Base-by-base conservation (phyloP, 2,888 invertebrate genomes). In the Drosophila stalkeri region DNA sequence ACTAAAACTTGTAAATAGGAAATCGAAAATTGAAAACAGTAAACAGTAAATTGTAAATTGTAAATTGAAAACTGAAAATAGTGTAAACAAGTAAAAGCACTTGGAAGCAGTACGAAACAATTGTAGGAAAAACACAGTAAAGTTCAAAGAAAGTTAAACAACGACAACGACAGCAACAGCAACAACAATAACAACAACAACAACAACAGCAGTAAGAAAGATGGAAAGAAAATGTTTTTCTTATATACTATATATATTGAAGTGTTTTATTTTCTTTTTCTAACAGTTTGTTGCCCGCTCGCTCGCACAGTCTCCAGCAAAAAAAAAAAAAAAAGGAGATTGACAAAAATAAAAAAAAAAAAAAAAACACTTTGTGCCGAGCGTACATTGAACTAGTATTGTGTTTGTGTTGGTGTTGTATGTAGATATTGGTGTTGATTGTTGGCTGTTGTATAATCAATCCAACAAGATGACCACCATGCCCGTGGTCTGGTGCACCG, bases 401-500 rank as follows among this genome's bases (percentile, higher is more conserved):
- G 44, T 46, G 35, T 44, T 46, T n/a, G 43, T 46, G 23, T 43
- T 47, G 57, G 39, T 18, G 39, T 37, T 54, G 35, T 52, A 14
- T 39, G 35, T 52, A 14, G n/a, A 16, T 54, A 23, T 54, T 37
- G 16, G 35, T 35, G 20, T 12, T 51, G 35, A 20, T 18, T 39
- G 27, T 31, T 31, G 41, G 14, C 18, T 16, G 52, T 57, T 66
- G 51, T 54, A 43, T 35, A 67, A 64, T 49, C 51, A 67, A 64
- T 49, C 51, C 75, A 85, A 37, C 80, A 90, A 49, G 70, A 93
- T 93, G 93, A 88, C 93, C 74, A 90, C 93, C 75, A 93, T 93
- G 91, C 93, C 93, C 43, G 93, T 93, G 59, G 93, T 93, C 59
- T 93, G 93, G 93, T 93, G 93, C 75, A 92, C 93, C 74, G 93